A percentile compares a stretch with the other conserved stretches of the same genome.
These are phyloP conservation scores for Pica pica DNA, from an alignment of 2,113 vertebrate species.

Conservation along the genomic window DNA sequence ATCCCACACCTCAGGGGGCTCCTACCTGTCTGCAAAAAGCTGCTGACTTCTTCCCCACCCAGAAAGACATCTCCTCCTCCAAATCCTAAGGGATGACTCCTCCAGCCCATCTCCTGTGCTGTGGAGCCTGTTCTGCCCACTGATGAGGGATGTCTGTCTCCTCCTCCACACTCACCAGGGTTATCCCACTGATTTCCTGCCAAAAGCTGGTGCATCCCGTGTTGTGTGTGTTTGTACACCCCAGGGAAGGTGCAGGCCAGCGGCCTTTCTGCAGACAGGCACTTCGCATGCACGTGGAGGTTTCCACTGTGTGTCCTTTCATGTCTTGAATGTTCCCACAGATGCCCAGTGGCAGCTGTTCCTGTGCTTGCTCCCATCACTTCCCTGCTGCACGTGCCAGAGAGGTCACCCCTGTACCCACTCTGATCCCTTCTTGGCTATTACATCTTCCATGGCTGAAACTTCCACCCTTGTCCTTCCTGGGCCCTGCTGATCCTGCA, in stretches of 20 bases:
- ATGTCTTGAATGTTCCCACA: neutral
- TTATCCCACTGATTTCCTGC: neutral
- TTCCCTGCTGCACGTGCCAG: neutral
- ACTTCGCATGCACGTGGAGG: rapidly evolving
- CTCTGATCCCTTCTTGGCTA: neutral
- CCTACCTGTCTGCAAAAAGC: neutral
- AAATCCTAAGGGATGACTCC: neutral
- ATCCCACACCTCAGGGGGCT: neutral
- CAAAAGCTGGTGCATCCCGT: rapidly evolving
- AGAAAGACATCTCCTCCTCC: neutral
- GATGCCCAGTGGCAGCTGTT: neutral
- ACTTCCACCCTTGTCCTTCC: neutral
- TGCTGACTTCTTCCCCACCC: neutral
- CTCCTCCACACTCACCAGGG: rapidly evolving
- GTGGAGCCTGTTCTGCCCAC: neutral
- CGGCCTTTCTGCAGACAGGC: neutral
- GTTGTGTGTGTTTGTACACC: rapidly evolving
- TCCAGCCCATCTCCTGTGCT: neutral
- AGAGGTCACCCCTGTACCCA: neutral
- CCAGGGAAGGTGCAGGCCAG: rapidly evolving
- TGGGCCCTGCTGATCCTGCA: neutral
- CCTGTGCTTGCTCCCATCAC: neutral
- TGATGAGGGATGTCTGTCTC: neutral
- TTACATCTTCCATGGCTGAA: neutral
- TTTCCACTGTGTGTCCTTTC: neutral